These are phyloP conservation scores for Chrosomus eos DNA, from an alignment of 2,797 vertebrate species.

Conservation along the genomic window DNA sequence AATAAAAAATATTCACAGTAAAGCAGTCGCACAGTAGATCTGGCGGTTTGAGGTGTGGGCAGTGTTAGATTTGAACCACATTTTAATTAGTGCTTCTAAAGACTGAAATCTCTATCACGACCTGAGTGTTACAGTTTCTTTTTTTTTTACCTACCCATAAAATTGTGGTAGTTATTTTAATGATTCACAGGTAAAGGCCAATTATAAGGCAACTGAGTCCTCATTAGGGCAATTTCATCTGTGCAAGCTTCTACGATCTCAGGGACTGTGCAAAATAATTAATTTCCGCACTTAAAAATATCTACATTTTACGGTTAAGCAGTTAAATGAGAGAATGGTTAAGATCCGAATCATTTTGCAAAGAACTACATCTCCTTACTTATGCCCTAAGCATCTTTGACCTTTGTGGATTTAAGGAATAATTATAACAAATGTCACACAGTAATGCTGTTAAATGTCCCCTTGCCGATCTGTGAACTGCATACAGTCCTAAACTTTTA, in stretches of 20 bases:
- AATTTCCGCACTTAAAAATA: slow-evolving; percentile 11
- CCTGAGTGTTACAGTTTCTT: not conserved
- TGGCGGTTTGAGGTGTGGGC: not conserved
- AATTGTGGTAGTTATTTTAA: slow-evolving; percentile 26
- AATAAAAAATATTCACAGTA: not conserved
- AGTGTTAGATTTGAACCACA: slow-evolving; percentile 8
- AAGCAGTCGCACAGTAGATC: not conserved
- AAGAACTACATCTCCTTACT: not conserved
- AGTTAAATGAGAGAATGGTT: slow-evolving; percentile 20
- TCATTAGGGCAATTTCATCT: slow-evolving; percentile 16
- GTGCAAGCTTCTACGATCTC: slow-evolving; percentile 19
- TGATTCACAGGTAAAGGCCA: slow-evolving; percentile 15
- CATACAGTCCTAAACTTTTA: not conserved
- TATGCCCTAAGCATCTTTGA: slow-evolving; percentile 3
- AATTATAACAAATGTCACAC: slow-evolving; percentile 26
- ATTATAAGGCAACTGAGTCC: slow-evolving; percentile 26
- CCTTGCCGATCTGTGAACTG: slow-evolving; percentile 21
- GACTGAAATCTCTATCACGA: not conserved
- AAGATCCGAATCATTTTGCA: not conserved
- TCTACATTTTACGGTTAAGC: slow-evolving; percentile 4
- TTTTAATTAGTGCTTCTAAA: slow-evolving; percentile 30
- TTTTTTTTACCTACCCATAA: not conserved
- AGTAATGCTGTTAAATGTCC: not conserved
- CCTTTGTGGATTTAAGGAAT: slow-evolving; percentile 23
- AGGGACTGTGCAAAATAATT: slow-evolving; percentile 24